Evolutionary conservation across 2,888 invertebrate species (phyloP), one percentile per base, ranked within the genome.

Genomic region (Lochmaea crataegi): DNA sequence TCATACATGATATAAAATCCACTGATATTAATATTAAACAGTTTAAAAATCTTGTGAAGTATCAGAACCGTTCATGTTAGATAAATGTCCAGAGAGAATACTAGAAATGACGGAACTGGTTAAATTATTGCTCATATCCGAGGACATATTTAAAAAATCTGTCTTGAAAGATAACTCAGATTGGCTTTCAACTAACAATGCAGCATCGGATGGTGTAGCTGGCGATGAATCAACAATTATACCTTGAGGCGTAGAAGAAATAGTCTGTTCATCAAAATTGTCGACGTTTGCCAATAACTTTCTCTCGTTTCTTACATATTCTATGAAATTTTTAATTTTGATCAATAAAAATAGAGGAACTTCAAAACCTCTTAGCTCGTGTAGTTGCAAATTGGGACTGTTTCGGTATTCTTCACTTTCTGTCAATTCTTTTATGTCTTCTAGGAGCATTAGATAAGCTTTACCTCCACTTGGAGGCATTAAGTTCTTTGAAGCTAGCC

Each of bases 401-500:
- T 91, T 90, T 81, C 89, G 89, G 81, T 94, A 94, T 76, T 94
- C 93, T 73, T 94, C 94, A 77, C 91, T 91, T 76, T 90, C 89
- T 10, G 93, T 92, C 70, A 95, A 87, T 82, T 94, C 93, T 85
- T 91, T 90, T 63, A 94, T 93, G 82, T 95, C 95, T 82, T 94
- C 93, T 73, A 94, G 86, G 18, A 94, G 89, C 90, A 95, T 90
- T 77, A 95, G 90, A 81, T 94, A 94, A 1, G 94, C 94, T 86
- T 93, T 93, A 5, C 94, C 94, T 0, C 94, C 94, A 70, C 93
- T 93, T 45, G 93, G 92, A 74, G 94, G 93, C 86, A 93, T 94
- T 75, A 93, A 87, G 82, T 92, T 92, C 81, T 93, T 92, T 75
- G 92, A 92, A 58, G 92, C 91, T 66, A 95, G 89, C 94, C 94